These are phyloP conservation scores for Halictus quadricinctus DNA, from an alignment of 2,888 invertebrate genomes.

Conservation along the genomic window DNA sequence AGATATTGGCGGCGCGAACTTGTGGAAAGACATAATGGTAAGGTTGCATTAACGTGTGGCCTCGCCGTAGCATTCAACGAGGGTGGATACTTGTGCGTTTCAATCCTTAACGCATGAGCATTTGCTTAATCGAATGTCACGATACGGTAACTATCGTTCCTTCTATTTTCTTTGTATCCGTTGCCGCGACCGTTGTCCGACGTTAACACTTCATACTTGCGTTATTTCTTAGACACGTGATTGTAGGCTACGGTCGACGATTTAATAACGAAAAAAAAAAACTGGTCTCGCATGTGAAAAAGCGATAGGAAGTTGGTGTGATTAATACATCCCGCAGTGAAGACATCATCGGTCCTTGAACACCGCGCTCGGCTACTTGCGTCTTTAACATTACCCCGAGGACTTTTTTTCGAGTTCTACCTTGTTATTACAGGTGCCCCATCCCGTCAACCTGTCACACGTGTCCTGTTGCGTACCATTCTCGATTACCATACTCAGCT, in stretches of 20 bases:
- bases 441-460: slow-evolving; percentile 23
- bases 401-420: slow-evolving; percentile 1
- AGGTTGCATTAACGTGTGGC: background rate
- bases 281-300: background rate
- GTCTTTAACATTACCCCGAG: background rate
- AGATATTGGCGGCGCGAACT: too few relatives aligned
- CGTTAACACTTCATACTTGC: slow-evolving; percentile 6
- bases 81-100: background rate
- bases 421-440: slow-evolving; percentile 9
- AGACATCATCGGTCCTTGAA: slow-evolving; percentile 6
- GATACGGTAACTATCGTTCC: background rate
- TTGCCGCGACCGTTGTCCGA: background rate
- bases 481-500: background rate
- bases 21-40: too few relatives aligned
- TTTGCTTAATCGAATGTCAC: slow-evolving; percentile 7
- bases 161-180: background rate
- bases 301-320: background rate
- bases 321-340: background rate
- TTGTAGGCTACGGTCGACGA: background rate
- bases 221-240: background rate
- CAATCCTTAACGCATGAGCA: background rate
- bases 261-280: background rate
- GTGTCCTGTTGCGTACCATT: slow-evolving; percentile 15
- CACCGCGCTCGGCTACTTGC: background rate
- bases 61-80: background rate